Percentiles rank a stretch among this genome's conserved stretches.
These are phyloP conservation scores for Noctua janthe DNA, from an alignment of 2,888 invertebrate genomes.

Conservation along the genomic window DNA sequence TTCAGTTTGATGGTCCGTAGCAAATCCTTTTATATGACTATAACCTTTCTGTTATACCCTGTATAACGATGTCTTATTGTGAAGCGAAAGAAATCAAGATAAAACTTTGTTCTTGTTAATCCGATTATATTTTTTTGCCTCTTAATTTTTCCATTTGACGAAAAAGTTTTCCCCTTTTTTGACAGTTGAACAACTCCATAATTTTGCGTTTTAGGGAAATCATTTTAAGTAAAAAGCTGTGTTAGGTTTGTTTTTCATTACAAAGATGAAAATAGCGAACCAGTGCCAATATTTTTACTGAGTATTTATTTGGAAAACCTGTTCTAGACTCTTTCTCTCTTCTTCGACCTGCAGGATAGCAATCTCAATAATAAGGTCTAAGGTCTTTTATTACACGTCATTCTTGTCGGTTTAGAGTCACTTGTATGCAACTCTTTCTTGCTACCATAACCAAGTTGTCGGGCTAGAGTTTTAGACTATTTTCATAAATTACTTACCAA, in stretches of 20 bases:
- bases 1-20: no score
- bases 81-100: slow-evolving; percentile 32
- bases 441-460: neutral
- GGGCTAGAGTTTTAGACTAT: neutral
- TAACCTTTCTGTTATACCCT: no score
- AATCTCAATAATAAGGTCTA: neutral
- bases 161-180: slow-evolving; percentile 35
- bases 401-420: neutral
- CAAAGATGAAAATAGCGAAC: neutral
- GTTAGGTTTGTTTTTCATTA: slow-evolving; percentile 17
- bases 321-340: neutral
- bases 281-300: neutral
- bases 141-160: slow-evolving; percentile 35
- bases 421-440: neutral
- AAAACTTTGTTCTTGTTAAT: slow-evolving; percentile 47
- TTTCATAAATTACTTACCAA: slow-evolving; percentile 75
- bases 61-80: neutral
- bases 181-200: slow-evolving; percentile 20
- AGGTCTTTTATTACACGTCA: neutral
- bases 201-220: slow-evolving; percentile 37
- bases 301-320: neutral
- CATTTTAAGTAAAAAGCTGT: slow-evolving; percentile 30
- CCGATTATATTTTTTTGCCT: slow-evolving; percentile 38
- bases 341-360: neutral
- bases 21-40: no score